Evolutionary conservation across 1,140 invertebrate genomes (phyloP).

Genomic region (Leptinotarsa defecta): DNA sequence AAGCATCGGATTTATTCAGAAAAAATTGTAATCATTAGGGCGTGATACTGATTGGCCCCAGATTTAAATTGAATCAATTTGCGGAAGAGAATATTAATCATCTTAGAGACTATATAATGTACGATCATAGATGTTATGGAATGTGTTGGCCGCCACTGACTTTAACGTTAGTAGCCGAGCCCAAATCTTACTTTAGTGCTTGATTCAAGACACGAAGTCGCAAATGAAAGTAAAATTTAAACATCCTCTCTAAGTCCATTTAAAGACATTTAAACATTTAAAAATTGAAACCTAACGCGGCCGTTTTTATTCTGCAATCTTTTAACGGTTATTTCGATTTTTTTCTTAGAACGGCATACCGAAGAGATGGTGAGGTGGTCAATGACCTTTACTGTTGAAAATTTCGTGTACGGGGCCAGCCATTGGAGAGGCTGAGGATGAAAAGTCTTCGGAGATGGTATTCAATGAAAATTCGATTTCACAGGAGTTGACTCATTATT

Average conservation of each 20-base stretch:
- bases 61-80: too few relatives aligned
- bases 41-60: too few relatives aligned
- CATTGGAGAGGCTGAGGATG: not conserved
- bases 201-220: slow-evolving; percentile 19
- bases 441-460: too few relatives aligned
- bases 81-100: too few relatives aligned
- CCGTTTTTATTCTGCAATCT: not conserved
- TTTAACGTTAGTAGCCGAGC: slow-evolving; percentile 5
- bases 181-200: slow-evolving; percentile 7
- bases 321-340: slow-evolving; percentile 6
- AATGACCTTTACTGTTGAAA: not conserved
- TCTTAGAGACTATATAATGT: too few relatives aligned
- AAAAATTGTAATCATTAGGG: too few relatives aligned
- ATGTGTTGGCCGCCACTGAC: not conserved
- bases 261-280: slow-evolving; percentile 11
- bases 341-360: slow-evolving; percentile 5
- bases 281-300: slow-evolving; percentile 2
- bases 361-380: not conserved
- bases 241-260: slow-evolving; percentile 19
- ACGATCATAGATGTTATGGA: not conserved
- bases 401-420: not conserved
- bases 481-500: too few relatives aligned
- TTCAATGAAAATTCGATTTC: too few relatives aligned
- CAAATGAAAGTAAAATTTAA: slow-evolving; percentile 25
- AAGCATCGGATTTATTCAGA: too few relatives aligned